phyloP scores from a whole-genome alignment of 2,888 invertebrate genomes.

The Cheilosia variabilis region DNA sequence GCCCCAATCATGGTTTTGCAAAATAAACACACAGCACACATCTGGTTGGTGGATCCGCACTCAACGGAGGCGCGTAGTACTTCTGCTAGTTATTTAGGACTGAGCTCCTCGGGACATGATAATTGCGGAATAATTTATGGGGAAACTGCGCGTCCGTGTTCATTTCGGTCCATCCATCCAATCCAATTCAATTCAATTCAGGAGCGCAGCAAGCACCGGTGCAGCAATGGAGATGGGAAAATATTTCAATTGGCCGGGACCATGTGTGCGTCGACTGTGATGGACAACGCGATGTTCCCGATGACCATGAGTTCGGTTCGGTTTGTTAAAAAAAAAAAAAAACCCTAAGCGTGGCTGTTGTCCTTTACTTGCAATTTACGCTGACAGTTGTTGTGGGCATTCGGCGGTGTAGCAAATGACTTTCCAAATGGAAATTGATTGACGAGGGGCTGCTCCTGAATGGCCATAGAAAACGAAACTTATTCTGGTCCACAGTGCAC shows the following conservation, averaged over 20 bases:
- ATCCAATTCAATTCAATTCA: constrained; percentile 67
- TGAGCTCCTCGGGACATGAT: constrained; percentile 65
- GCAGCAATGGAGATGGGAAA: constrained; percentile 37
- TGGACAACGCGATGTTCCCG: constrained; percentile 44
- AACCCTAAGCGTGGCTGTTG: constrained; percentile 53
- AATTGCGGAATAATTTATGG: constrained; percentile 75
- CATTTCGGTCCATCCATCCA: constrained; percentile 71
- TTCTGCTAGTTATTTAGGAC: constrained; percentile 41
- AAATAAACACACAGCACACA: constrained; percentile 54
- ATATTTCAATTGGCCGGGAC: constrained; percentile 72
- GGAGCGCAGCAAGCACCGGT: constrained; percentile 38
- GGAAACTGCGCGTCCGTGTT: constrained; percentile 65
- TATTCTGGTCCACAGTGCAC: too few relatives aligned
- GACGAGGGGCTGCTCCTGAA: constrained; percentile 14
- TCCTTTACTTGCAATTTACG: constrained; percentile 56
- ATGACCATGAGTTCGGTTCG: constrained; percentile 38
- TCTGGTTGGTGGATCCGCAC: constrained; percentile 31
- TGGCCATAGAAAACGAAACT: too few relatives aligned
- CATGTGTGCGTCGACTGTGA: constrained; percentile 55
- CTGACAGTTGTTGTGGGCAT: constrained; percentile 58
- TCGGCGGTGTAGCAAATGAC: constrained; percentile 38
- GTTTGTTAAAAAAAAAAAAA: not conserved
- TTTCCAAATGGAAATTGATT: constrained; percentile 48
- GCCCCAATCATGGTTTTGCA: constrained; percentile 42
- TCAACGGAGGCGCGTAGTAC: constrained; percentile 34